These are phyloP conservation scores for Riparia riparia DNA, from an alignment of 2,113 vertebrate species.

Conservation along the genomic window DNA sequence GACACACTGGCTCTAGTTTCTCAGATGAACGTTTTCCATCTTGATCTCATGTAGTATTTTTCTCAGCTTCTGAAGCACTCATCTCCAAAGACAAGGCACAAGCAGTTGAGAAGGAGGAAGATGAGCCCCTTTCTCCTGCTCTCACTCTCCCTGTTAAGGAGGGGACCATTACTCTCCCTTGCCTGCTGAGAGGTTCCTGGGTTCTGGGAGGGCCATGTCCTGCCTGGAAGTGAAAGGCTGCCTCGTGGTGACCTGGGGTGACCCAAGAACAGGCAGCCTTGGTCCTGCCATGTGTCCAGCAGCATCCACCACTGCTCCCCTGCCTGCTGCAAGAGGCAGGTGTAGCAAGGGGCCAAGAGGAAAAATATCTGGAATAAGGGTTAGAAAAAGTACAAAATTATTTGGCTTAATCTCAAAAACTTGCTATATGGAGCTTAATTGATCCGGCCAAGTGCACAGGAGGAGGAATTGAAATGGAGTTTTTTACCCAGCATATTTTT, in stretches of 20 bases:
- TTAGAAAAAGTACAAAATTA: background rate
- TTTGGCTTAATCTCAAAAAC: background rate
- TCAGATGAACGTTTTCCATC: background rate
- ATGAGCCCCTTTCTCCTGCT: background rate
- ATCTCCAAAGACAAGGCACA: background rate
- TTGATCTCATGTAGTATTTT: background rate
- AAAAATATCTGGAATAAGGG: background rate
- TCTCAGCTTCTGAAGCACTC: background rate
- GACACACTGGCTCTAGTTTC: background rate
- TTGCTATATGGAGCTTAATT: background rate
- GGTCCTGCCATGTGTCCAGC: background rate
- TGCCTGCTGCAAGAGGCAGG: background rate
- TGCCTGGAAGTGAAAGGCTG: rapidly evolving
- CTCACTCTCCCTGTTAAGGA: rapidly evolving
- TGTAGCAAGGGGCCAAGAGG: background rate
- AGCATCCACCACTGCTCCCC: background rate
- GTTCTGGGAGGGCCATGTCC: background rate
- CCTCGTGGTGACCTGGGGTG: rapidly evolving
- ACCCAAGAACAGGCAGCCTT: background rate
- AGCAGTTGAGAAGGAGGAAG: background rate
- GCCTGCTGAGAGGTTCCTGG: background rate
- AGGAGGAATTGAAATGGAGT: background rate
- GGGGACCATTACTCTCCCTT: background rate
- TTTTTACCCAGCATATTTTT: slow-evolving; percentile 26
- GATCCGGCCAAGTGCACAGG: background rate